Evolutionary conservation across 2,888 invertebrate genomes (phyloP).

Genomic region (Spisula solida): DNA sequence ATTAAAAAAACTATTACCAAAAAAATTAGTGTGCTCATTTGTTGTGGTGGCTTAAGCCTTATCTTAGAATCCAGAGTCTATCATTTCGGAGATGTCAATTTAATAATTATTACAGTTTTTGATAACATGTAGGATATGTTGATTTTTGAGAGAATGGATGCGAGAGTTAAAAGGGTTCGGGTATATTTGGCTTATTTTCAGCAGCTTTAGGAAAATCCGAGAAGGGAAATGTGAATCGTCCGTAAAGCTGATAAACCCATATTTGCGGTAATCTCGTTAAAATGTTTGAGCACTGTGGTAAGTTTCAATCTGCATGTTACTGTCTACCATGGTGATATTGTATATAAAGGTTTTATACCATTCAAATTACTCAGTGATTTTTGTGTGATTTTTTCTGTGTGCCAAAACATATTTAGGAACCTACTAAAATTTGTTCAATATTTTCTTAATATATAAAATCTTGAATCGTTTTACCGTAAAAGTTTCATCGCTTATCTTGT

Average conservation of each 20-base stretch:
- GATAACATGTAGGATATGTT: not conserved
- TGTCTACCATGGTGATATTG: constrained; percentile 33
- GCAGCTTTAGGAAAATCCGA: constrained; percentile 28
- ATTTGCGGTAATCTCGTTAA: constrained; percentile 25
- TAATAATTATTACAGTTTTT: not conserved
- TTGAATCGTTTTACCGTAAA: not conserved
- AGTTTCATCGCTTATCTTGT: not conserved
- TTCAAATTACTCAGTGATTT: not conserved
- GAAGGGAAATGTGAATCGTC: constrained; percentile 3
- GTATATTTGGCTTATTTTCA: constrained; percentile 54
- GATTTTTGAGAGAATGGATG: not conserved
- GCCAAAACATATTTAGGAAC: not conserved
- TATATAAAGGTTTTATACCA: constrained; percentile 37
- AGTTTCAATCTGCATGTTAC: constrained; percentile 48
- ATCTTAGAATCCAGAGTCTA: not conserved
- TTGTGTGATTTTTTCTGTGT: constrained; percentile 5
- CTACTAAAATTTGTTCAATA: not conserved
- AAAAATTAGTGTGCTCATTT: not conserved
- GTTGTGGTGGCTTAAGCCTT: not conserved
- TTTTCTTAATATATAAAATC: not conserved
- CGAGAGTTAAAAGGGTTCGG: constrained; percentile 38
- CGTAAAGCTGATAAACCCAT: constrained; percentile 27
- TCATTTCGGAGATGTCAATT: not conserved
- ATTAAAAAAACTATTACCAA: no score
- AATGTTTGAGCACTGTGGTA: constrained; percentile 43